Conservation (phyloP, 2,888 invertebrate species). For the Drosophila neonasuta region DNA sequence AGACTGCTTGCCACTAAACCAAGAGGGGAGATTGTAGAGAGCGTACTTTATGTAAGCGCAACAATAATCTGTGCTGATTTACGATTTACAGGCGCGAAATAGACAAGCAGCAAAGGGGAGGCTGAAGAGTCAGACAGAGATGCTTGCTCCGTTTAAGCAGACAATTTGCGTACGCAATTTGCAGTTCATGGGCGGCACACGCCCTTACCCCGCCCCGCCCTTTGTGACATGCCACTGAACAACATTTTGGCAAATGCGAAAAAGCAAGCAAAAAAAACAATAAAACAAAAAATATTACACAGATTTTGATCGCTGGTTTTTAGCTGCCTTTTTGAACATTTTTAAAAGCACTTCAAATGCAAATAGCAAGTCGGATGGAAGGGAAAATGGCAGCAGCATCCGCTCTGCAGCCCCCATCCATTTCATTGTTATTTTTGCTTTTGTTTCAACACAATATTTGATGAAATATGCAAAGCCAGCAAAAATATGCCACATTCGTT, state of each 20-base stretch:
- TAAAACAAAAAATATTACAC: constrained; percentile 60
- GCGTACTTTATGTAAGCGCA: constrained; percentile 41
- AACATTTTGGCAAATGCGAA: constrained; percentile 53
- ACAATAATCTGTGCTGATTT: constrained; percentile 78
- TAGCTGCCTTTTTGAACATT: constrained; percentile 29
- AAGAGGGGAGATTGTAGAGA: background rate
- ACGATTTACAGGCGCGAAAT: constrained; percentile 77
- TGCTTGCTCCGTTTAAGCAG: constrained; percentile 42
- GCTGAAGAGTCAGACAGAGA: constrained; percentile 1
- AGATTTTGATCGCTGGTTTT: constrained; percentile 64
- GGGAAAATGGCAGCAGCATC: constrained; percentile 5
- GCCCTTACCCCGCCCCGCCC: constrained; percentile 16
- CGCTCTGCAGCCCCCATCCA: background rate
- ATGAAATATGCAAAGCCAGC: constrained; percentile 48
- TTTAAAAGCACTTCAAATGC: constrained; percentile 49
- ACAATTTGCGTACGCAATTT: constrained; percentile 75
- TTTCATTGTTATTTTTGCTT: constrained; percentile 5
- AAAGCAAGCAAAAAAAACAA: constrained; percentile 13
- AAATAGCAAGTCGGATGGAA: constrained; percentile 35
- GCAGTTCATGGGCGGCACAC: constrained; percentile 70
- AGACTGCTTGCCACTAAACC: constrained; percentile 5
- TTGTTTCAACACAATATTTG: constrained; percentile 18
- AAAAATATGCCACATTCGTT: constrained; percentile 25
- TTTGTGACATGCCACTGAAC: constrained; percentile 8
- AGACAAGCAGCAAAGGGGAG: constrained; percentile 48